Evolutionary conservation across 2,888 invertebrate genomes (phyloP).

Genomic region (Lomographa bimaculata): DNA sequence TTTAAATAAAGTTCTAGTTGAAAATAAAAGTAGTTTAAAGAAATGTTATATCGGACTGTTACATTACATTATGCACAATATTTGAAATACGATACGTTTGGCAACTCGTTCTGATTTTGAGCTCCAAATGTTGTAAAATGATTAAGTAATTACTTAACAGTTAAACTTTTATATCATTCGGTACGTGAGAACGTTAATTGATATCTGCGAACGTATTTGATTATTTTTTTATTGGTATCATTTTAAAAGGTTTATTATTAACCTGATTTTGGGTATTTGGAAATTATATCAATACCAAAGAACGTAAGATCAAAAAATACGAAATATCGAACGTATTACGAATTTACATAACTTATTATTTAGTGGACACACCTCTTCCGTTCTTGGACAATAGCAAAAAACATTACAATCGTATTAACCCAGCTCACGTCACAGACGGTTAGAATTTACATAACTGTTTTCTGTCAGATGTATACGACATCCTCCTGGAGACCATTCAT

Average conservation of each 20-base stretch:
- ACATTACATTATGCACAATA: conserved; percentile 30
- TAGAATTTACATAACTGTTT: conserved; percentile 17
- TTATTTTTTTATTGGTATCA: no score
- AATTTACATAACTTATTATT: no score
- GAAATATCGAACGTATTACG: no score
- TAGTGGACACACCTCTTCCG: conserved; percentile 19
- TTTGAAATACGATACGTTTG: conserved; percentile 16
- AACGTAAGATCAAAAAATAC: no score
- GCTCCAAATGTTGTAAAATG: conserved; percentile 18
- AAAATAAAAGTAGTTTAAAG: no score
- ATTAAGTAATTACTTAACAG: conserved; percentile 13
- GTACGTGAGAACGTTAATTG: conserved; percentile 10
- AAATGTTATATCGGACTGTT: conserved; percentile 33
- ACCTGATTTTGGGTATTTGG: no score
- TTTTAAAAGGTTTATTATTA: no score
- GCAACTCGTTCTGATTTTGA: conserved; percentile 17
- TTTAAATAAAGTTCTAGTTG: no score
- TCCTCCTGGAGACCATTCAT: conserved; percentile 19
- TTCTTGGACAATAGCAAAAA: conserved; percentile 6
- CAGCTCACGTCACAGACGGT: conserved; percentile 8
- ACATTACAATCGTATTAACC: conserved; percentile 11
- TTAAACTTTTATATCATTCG: conserved; percentile 1
- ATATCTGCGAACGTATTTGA: conserved; percentile 1
- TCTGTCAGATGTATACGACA: conserved; percentile 18
- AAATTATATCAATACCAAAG: no score